A percentile compares a stretch with the other conserved stretches of the same genome.
phyloP scores from a whole-genome alignment of 2,113 vertebrate species.

The Lepisosteus oculatus region DNA sequence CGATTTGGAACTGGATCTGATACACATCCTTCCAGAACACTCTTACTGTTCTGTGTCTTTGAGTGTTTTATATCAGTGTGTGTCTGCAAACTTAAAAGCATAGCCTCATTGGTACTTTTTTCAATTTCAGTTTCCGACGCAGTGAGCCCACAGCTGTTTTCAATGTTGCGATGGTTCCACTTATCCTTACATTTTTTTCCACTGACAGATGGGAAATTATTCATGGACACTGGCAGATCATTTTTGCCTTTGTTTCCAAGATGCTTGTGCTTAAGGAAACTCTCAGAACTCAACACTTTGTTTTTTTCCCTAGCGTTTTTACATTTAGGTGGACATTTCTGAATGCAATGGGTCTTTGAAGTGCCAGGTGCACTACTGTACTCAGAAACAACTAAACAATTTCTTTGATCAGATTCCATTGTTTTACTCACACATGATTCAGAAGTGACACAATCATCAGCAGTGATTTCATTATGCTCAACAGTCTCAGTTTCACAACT shows the following conservation, averaged over 20 bases:
- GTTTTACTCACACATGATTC: not conserved
- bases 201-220: constrained; percentile 4
- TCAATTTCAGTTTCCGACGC: constrained; percentile 7
- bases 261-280: not conserved
- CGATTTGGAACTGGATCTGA: not conserved
- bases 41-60: too few relatives aligned
- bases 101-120: not conserved
- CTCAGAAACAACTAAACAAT: not conserved
- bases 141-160: not conserved
- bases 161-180: constrained; percentile 17
- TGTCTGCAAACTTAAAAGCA: not conserved
- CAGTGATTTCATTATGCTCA: not conserved
- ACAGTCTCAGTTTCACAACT: not conserved
- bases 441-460: not conserved
- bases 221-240: not conserved
- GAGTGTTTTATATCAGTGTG: not conserved
- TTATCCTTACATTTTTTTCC: constrained; percentile 18
- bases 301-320: not conserved
- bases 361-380: not conserved
- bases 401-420: not conserved
- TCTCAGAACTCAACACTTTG: not conserved
- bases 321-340: not conserved
- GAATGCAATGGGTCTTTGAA: not conserved
- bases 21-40: too few relatives aligned
- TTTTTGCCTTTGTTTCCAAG: not conserved